phyloP scores from a whole-genome alignment of 1,140 invertebrate species.

The Danaus plexippus region DNA sequence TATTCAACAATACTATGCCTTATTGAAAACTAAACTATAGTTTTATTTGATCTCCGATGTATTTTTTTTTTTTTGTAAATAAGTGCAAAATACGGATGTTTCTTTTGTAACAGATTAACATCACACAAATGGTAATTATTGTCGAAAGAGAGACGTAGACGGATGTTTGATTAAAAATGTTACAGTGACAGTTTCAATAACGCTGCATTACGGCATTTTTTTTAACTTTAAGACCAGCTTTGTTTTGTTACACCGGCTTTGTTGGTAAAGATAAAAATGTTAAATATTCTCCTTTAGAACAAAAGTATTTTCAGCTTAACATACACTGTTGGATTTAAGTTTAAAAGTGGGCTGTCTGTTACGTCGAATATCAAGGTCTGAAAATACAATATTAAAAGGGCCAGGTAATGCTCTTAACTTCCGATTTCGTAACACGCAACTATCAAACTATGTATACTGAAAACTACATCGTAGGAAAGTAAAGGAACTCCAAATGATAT shows the following conservation, averaged over 20 bases:
- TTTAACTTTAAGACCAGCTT: background rate
- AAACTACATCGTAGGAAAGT: background rate
- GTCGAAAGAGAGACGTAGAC: conserved; percentile 15
- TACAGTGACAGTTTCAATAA: conserved; percentile 1
- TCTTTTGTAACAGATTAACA: conserved; percentile 17
- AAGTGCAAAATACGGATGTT: conserved; percentile 16
- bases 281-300: too few species aligned
- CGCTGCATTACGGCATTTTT: too few species aligned
- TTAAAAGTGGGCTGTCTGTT: conserved; percentile 9
- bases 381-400: conserved; percentile 16
- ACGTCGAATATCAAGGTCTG: conserved; percentile 13
- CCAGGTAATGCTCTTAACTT: conserved; percentile 7
- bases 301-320: too few species aligned
- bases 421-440: conserved; percentile 12
- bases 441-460: conserved; percentile 1
- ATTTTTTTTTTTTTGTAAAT: conserved; percentile 18
- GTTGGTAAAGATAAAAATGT: too few species aligned
- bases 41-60: conserved; percentile 13
- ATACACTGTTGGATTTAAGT: background rate
- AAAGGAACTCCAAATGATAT: too few species aligned
- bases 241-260: conserved; percentile 1
- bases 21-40: conserved; percentile 23
- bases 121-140: conserved; percentile 25
- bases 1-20: conserved; percentile 25
- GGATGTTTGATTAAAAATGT: conserved; percentile 25